Conservation (phyloP, 2,888 invertebrate genomes). For the Cataglyphis altisquamis region DNA sequence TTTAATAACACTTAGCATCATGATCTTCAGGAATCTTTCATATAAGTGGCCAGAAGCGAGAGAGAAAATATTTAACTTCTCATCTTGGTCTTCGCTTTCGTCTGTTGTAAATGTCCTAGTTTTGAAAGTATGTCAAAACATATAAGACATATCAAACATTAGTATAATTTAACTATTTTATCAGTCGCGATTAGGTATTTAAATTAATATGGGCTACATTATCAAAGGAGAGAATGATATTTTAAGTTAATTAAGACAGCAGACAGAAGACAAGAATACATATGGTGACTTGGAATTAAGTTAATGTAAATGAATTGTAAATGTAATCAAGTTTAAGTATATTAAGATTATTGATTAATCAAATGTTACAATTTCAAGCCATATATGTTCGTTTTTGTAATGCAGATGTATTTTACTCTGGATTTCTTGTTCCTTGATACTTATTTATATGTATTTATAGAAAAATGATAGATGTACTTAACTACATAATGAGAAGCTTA, state of each 20-base stretch:
- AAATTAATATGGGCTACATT: slow-evolving; percentile 29
- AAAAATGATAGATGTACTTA: slow-evolving; percentile 85
- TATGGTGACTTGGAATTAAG: slow-evolving; percentile 35
- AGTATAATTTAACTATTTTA: background rate
- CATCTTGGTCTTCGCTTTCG: slow-evolving; percentile 90
- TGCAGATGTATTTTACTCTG: slow-evolving; percentile 10
- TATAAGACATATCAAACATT: background rate
- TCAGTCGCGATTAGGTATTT: background rate
- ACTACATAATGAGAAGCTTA: slow-evolving; percentile 81
- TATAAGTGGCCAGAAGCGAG: slow-evolving; percentile 99
- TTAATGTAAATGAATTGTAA: background rate
- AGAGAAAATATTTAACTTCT: slow-evolving; percentile 98
- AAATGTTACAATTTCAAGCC: slow-evolving; percentile 43
- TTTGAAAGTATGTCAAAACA: slow-evolving; percentile 28
- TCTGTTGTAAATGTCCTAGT: slow-evolving; percentile 85
- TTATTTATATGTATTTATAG: slow-evolving; percentile 77
- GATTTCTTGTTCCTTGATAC: background rate
- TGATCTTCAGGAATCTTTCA: slow-evolving; percentile 98
- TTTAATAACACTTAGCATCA: slow-evolving; percentile 99
- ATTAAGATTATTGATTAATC: slow-evolving; percentile 18
- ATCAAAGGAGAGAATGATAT: slow-evolving; percentile 2
- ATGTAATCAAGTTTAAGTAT: background rate
- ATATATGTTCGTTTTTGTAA: slow-evolving; percentile 33
- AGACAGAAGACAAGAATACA: slow-evolving; percentile 25
- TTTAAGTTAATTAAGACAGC: slow-evolving; percentile 29